Evolutionary conservation across 2,888 invertebrate species (phyloP).

Genomic region (Drosophila lacicola): DNA sequence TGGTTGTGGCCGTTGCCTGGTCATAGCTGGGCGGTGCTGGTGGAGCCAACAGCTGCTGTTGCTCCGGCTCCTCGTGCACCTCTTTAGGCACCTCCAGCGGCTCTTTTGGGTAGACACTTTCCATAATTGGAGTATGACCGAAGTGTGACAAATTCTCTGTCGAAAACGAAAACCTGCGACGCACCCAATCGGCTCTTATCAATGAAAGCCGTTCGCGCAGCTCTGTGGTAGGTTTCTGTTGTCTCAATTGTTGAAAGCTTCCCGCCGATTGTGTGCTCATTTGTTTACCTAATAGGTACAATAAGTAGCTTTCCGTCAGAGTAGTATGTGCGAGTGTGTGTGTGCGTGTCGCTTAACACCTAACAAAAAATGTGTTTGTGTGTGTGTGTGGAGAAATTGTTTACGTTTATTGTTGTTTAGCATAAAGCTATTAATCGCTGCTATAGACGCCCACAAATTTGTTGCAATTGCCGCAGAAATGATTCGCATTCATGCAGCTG

Average conservation of each 20-base stretch:
- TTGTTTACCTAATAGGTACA: constrained; percentile 45
- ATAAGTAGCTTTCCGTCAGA: constrained; percentile 3
- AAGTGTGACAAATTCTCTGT: constrained; percentile 44
- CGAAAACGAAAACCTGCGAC: constrained; percentile 5
- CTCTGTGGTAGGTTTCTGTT: constrained; percentile 46
- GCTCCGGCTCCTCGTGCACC: constrained; percentile 42
- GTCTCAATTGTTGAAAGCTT: constrained; percentile 34
- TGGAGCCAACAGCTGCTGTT: constrained; percentile 52
- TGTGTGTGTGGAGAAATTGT: constrained; percentile 11
- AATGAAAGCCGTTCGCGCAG: constrained; percentile 51
- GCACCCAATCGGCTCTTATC: constrained; percentile 54
- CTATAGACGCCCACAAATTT: constrained; percentile 86
- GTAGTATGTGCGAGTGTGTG: neutral
- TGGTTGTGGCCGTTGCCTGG: constrained; percentile 73
- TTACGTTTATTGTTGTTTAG: constrained; percentile 34
- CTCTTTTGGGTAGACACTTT: constrained; percentile 59
- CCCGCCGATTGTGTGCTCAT: constrained; percentile 17
- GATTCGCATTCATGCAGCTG: constrained; percentile 86
- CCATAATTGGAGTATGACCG: constrained; percentile 49
- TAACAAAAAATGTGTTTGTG: constrained; percentile 41
- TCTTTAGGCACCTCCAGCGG: constrained; percentile 57
- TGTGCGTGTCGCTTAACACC: constrained; percentile 29
- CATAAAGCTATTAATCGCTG: constrained; percentile 38
- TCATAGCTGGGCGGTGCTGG: constrained; percentile 71
- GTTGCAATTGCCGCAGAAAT: constrained; percentile 87